Base-by-base conservation (phyloP, 2,797 vertebrate species). In the Aeoliscus strigatus region DNA sequence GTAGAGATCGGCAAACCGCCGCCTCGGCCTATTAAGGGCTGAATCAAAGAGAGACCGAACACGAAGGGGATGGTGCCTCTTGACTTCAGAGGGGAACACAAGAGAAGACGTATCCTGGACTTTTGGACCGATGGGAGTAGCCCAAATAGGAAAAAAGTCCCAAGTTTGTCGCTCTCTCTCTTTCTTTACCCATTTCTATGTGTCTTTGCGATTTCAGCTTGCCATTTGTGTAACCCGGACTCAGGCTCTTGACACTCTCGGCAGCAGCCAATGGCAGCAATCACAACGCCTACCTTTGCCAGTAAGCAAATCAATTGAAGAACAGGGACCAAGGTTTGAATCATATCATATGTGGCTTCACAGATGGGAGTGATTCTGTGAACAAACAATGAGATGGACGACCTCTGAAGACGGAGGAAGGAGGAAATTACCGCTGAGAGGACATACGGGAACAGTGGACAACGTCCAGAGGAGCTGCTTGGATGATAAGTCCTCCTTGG, bases 1-100 rank as follows among this genome's bases (percentile, higher is more conserved):
- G 96, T 98, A 87, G 94, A 98, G 80, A 96, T 98, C 0, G 96
- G 94, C 56, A 91, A 89, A 60, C 91, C 95, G 0, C 92, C 93
- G 0, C 91, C 91, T 0, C 90, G 94, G 74, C 90, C 91, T 23
- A 72, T 91, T 43, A 89, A 91, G 57, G 94, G 95, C 54, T 97
- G 92, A 84, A 11, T 16, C 53, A 27, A 39, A 24, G 33, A 27
- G 29, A 27, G 16, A 23, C 29, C 8, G 32, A 17, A 27, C 28
- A 16, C 27, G 28, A 38, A 17, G 16, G n/a, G 16, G 12, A 31
- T 2, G 25, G 37, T 27, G 23, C 48, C 32, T 23, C 4, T 38
- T 47, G 30, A 51, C 43, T 23, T 35, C 16, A 8, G 5, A 18
- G 14, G 33, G 18, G 13, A 30, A 10, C 1, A 32, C 6, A 27